phyloP scores from a whole-genome alignment of 2,113 vertebrate species.

The Zapus hudsonius region DNA sequence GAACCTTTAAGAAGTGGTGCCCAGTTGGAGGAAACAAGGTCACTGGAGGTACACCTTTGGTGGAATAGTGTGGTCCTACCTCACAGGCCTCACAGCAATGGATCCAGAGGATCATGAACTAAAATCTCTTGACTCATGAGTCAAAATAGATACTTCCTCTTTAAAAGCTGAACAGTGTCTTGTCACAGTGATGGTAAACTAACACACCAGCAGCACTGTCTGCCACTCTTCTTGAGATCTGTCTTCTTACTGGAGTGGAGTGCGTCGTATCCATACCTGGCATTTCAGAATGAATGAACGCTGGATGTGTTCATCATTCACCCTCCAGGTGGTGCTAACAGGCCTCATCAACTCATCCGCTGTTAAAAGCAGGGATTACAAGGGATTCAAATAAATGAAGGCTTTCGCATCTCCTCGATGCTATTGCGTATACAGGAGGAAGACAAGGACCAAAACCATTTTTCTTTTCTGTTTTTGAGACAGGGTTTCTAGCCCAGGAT shows the following conservation, averaged over 20 bases:
- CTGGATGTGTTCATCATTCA: neutral
- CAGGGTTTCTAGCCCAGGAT: no score
- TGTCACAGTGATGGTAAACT: neutral
- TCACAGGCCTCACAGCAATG: neutral
- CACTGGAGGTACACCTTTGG: neutral
- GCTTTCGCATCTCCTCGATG: neutral
- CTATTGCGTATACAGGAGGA: neutral
- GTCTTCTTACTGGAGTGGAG: neutral
- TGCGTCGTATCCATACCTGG: neutral
- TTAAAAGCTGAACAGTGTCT: neutral
- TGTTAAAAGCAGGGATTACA: neutral
- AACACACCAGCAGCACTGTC: neutral
- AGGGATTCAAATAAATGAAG: neutral
- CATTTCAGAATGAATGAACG: constrained; percentile 27
- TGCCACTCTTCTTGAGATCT: neutral
- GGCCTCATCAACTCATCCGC: neutral
- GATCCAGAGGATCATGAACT: neutral
- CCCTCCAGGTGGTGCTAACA: constrained; percentile 55
- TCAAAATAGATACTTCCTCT: neutral
- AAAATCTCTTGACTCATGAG: neutral
- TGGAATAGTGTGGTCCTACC: neutral
- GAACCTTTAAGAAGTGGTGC: neutral
- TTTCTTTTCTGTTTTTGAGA: no score
- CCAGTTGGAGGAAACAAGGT: neutral
- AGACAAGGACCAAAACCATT: neutral